A percentile compares a stretch with the other conserved stretches of the same genome.
phyloP scores from a whole-genome alignment of 1,140 invertebrate genomes.

The Aricia agestis region DNA sequence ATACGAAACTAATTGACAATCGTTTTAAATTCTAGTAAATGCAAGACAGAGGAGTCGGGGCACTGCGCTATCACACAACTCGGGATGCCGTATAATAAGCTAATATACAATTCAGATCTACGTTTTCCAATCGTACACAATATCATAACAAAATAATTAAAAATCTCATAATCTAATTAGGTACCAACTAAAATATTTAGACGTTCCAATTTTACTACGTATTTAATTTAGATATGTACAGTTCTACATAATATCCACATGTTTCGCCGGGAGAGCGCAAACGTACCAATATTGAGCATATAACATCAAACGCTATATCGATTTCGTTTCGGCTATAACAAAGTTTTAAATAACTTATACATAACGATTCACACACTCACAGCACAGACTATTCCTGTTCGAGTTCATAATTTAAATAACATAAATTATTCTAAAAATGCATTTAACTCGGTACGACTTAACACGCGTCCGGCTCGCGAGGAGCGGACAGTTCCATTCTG shows the following conservation, averaged over 20 bases:
- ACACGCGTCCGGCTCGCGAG: conserved; percentile 32
- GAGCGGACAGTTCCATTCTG: conserved; percentile 42
- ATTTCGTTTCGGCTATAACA: conserved; percentile 42
- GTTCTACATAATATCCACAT: conserved; percentile 54
- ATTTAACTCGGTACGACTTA: conserved; percentile 71
- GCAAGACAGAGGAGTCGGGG: conserved; percentile 62
- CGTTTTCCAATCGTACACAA: conserved; percentile 62
- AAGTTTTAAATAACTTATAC: conserved; percentile 67
- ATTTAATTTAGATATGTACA: conserved; percentile 71
- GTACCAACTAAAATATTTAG: conserved; percentile 59
- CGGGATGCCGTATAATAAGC: conserved; percentile 53
- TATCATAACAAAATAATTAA: conserved; percentile 61
- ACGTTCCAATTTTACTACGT: conserved; percentile 59
- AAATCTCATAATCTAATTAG: conserved; percentile 73
- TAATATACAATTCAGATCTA: conserved; percentile 63
- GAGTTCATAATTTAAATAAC: conserved; percentile 68
- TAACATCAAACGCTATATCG: conserved; percentile 39
- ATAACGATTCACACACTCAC: conserved; percentile 66
- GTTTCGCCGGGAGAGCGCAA: conserved; percentile 69
- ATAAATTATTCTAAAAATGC: conserved; percentile 74
- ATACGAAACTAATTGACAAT: conserved; percentile 58
- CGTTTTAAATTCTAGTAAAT: conserved; percentile 71
- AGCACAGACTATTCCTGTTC: conserved; percentile 62
- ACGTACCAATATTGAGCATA: conserved; percentile 69
- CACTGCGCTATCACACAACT: conserved; percentile 67